Evolutionary conservation across 2,113 vertebrate species (phyloP).

Genomic region (Cyanistes caeruleus): DNA sequence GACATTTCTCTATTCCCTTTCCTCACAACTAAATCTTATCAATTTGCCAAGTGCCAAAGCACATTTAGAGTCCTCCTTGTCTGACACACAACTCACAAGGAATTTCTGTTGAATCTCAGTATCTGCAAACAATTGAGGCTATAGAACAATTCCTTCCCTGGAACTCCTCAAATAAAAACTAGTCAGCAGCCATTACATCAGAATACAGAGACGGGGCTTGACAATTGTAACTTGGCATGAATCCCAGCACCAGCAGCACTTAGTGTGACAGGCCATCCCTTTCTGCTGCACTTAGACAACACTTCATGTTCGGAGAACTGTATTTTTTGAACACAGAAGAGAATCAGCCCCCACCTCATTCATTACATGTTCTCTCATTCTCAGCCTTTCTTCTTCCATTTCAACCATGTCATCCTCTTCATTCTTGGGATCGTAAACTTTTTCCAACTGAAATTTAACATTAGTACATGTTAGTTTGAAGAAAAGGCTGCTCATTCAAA

Average conservation of each 20-base stretch:
- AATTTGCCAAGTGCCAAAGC: background rate
- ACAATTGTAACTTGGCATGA: background rate
- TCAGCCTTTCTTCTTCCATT: conserved; percentile 96
- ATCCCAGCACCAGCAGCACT: background rate
- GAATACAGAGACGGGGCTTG: background rate
- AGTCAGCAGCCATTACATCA: background rate
- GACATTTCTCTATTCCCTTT: background rate
- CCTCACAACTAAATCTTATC: background rate
- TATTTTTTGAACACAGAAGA: background rate
- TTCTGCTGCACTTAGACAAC: background rate
- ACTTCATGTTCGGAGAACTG: background rate
- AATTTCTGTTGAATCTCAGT: background rate
- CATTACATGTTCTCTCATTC: conserved; percentile 98
- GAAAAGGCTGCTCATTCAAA: background rate
- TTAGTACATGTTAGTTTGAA: conserved; percentile 7
- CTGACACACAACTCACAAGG: background rate
- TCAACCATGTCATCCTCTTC: conserved; percentile 98
- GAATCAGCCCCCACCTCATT: conserved; percentile 83
- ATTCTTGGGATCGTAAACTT: conserved; percentile 94
- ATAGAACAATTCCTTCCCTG: background rate
- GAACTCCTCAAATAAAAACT: background rate
- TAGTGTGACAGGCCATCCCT: background rate
- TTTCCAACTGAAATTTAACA: conserved; percentile 86
- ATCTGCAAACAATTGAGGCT: background rate
- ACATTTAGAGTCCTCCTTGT: background rate